These are phyloP conservation scores for Lampris incognitus DNA, from an alignment of 2,113 vertebrate genomes.

Conservation along the genomic window DNA sequence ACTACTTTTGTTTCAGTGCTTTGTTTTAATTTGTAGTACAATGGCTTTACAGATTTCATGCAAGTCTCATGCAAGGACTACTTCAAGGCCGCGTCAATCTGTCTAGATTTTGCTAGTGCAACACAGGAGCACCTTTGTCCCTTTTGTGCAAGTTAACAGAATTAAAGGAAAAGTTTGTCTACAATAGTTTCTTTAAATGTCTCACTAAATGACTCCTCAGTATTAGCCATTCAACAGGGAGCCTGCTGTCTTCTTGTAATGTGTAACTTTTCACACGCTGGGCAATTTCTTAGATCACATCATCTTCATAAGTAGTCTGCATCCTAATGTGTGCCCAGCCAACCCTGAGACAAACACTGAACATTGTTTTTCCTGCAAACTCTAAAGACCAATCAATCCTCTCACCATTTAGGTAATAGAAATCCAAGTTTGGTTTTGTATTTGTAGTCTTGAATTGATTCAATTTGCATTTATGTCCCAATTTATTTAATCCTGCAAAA, in stretches of 20 bases:
- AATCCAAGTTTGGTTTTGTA: background rate
- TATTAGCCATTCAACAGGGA: background rate
- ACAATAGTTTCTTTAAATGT: background rate
- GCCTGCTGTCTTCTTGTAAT: constrained; percentile 7
- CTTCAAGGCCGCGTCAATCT: too few relatives aligned
- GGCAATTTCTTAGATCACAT: constrained; percentile 6
- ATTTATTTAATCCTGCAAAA: background rate
- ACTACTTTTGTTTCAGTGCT: too few relatives aligned
- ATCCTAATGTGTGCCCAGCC: constrained; percentile 11
- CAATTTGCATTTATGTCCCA: background rate
- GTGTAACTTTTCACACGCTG: constrained; percentile 16
- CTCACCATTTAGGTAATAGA: background rate
- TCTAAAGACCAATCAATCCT: constrained; percentile 1
- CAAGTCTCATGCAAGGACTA: too few relatives aligned
- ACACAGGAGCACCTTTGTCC: too few relatives aligned
- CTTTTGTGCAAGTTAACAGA: too few relatives aligned
- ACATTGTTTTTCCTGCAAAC: constrained; percentile 8
- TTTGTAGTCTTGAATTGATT: background rate
- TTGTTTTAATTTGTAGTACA: too few relatives aligned
- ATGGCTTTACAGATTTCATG: too few relatives aligned
- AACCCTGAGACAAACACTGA: constrained; percentile 30
- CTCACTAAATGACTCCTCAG: background rate
- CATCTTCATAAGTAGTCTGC: constrained; percentile 3
- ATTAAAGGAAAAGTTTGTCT: background rate
- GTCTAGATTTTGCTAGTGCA: too few relatives aligned